phyloP scores from a whole-genome alignment of 1,140 invertebrate species.

The Plectus sambesii region DNA sequence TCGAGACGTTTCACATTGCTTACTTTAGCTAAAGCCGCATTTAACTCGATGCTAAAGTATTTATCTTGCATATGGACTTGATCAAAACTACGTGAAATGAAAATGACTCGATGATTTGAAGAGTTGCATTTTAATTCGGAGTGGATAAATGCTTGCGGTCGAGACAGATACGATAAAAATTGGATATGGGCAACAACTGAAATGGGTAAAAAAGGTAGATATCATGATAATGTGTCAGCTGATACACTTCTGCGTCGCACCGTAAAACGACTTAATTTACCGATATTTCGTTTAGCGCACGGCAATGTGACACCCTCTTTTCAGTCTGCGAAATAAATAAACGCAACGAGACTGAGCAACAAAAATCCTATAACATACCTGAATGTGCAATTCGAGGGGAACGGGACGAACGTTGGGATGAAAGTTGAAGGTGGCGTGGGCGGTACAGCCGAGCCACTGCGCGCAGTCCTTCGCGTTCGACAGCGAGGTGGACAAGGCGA shows the following conservation, averaged over 20 bases:
- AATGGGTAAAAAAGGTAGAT: background rate
- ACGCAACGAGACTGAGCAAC: background rate
- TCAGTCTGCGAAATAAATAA: too few relatives aligned
- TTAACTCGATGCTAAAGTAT: background rate
- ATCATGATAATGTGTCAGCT: too few relatives aligned
- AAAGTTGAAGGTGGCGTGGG: slow-evolving; percentile 91
- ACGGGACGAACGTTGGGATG: slow-evolving; percentile 91
- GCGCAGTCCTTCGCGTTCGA: slow-evolving; percentile 88
- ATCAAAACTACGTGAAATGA: too few relatives aligned
- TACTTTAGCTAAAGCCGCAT: too few relatives aligned
- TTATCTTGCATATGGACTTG: background rate
- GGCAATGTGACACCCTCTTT: too few relatives aligned
- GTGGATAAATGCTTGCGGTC: too few relatives aligned
- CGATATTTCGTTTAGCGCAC: too few relatives aligned
- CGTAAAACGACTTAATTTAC: too few relatives aligned
- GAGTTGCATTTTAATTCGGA: too few relatives aligned
- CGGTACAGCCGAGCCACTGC: slow-evolving; percentile 87
- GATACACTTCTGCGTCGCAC: too few relatives aligned
- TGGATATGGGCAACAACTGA: background rate
- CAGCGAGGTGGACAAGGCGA: slow-evolving; percentile 84
- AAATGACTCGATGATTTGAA: too few relatives aligned
- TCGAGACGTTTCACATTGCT: slow-evolving; percentile 5
- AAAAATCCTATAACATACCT: too few relatives aligned
- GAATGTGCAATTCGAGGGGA: slow-evolving; percentile 84
- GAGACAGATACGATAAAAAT: background rate